Percentiles rank a stretch among this genome's conserved stretches.
Conservation (phyloP, 2,888 invertebrate genomes). For the Clusia tigrina region DNA sequence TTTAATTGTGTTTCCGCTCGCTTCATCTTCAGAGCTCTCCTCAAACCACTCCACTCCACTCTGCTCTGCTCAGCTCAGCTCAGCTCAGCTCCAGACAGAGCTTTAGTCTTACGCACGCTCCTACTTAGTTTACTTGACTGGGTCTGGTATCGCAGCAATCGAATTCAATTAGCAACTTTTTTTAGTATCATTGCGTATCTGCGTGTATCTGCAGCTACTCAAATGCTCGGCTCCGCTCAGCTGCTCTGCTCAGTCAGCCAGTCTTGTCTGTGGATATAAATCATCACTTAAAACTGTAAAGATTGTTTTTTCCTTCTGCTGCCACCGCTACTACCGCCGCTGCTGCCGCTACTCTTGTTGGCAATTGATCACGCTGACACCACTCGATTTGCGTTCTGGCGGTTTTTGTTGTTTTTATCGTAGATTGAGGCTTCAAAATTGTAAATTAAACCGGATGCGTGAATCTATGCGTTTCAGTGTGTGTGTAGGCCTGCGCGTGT, state of each 20-base stretch:
- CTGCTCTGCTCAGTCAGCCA: neutral
- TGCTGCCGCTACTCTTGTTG: conserved; percentile 13
- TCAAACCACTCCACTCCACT: too few species aligned
- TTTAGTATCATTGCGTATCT: conserved; percentile 32
- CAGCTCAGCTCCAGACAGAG: neutral
- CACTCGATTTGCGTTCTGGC: conserved; percentile 10
- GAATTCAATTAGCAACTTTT: conserved; percentile 43
- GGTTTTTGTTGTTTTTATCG: neutral
- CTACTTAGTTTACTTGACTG: neutral
- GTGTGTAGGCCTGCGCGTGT: conserved; percentile 14
- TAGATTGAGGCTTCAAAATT: conserved; percentile 11
- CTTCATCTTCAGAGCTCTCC: conserved; percentile 11
- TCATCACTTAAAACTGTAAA: conserved; percentile 26
- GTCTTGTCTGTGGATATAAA: conserved; percentile 23
- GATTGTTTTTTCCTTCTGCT: conserved; percentile 11
- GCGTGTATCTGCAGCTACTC: conserved; percentile 28
- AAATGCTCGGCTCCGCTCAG: too few species aligned
- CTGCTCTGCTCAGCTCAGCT: too few species aligned
- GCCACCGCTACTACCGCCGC: conserved; percentile 2
- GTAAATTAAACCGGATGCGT: conserved; percentile 47
- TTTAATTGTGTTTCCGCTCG: conserved; percentile 35
- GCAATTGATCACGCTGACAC: conserved; percentile 52
- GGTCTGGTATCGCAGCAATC: conserved; percentile 38
- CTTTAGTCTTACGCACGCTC: neutral
- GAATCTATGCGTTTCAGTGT: too few species aligned